Evolutionary conservation across 2,113 vertebrate species (phyloP).

Genomic region (Brachionichthys hirsutus): DNA sequence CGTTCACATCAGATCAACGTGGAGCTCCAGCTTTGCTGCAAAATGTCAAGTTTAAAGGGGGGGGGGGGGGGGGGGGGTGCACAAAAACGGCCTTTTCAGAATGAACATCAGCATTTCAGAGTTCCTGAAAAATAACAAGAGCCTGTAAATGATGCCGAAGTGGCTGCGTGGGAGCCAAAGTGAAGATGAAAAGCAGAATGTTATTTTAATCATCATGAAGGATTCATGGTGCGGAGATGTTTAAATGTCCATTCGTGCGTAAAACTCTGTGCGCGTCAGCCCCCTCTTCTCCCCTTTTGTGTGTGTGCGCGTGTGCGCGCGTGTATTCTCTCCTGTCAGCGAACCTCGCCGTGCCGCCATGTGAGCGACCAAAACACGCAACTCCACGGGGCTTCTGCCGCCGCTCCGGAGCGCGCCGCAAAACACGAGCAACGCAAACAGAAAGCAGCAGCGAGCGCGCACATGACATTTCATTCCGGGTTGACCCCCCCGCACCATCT

Average conservation of each 20-base stretch:
- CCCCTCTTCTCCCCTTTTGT: not conserved
- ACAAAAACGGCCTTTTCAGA: not conserved
- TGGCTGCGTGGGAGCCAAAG: no score
- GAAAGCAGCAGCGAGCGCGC: conserved; percentile 6
- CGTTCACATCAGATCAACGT: not conserved
- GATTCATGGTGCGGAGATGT: not conserved
- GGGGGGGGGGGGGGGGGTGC: not conserved
- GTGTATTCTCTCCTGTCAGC: conserved; percentile 60
- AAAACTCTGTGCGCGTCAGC: conserved; percentile 17
- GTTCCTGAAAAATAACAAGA: not conserved
- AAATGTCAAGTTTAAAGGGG: not conserved
- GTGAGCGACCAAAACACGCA: conserved; percentile 62
- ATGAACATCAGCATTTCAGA: not conserved
- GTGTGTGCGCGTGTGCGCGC: not conserved
- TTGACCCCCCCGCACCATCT: conserved; percentile 27
- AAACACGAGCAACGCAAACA: conserved; percentile 13
- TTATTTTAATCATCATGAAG: not conserved
- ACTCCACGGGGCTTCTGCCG: conserved; percentile 42
- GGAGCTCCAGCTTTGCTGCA: not conserved
- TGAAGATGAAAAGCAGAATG: no score
- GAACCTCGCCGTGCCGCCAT: conserved; percentile 60
- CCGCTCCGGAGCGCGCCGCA: conserved; percentile 40
- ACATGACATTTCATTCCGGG: conserved; percentile 13
- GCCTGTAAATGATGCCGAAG: no score
- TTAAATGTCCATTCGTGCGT: conserved; percentile 21